Base-by-base conservation (phyloP, 1,140 invertebrate genomes). In the Laupala kohalensis region DNA sequence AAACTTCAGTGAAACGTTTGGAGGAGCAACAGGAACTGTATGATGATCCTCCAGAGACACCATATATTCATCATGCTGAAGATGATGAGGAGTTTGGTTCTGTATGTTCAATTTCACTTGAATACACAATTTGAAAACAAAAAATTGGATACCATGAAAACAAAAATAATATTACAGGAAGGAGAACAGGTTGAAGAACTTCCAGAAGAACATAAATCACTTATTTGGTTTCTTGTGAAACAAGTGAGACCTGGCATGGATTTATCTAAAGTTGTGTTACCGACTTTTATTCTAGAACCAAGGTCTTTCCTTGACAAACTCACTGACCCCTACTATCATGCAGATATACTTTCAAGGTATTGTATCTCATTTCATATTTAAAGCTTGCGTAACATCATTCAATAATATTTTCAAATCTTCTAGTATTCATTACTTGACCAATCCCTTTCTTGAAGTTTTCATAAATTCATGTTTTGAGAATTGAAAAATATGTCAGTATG, bases 191-290 rank as follows among this genome's bases (percentile, higher is more conserved):
- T 94, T 2, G 91, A 96, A 78, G 94, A 96, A 79, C 85, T 98
- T 27, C 91, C 91, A 15, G 95, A 98, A 69, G 95, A 97, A 79
- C 96, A 97, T 82, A 97, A 96, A 79, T 95, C 92, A 25, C 82
- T 97, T 29, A 90, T 98, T 77, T 97, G 95, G 94, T 94, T 91
- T 76, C 84, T 97, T 23, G 84, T 97, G 76, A 97, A 97, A 81
- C 95, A 97, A 86, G 93, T 96, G 76, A 85, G 94, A 25, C 95
- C 95, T 24, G 95, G 95, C 24, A 97, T 97, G 95, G 95, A 97
- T 82, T 82, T 97, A n/a, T 95, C 93, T 68, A 95, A 96, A 82
- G 95, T 97, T 28, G 94, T 96, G 9, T 81, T 97, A 66, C 95
- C 95, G 0, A 94, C 92, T 0, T 94, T 93, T 77, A 93, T 94